A percentile compares a stretch with the other conserved stretches of the same genome.
phyloP scores from a whole-genome alignment of 1,140 invertebrate genomes.

The Drosophila insularis region DNA sequence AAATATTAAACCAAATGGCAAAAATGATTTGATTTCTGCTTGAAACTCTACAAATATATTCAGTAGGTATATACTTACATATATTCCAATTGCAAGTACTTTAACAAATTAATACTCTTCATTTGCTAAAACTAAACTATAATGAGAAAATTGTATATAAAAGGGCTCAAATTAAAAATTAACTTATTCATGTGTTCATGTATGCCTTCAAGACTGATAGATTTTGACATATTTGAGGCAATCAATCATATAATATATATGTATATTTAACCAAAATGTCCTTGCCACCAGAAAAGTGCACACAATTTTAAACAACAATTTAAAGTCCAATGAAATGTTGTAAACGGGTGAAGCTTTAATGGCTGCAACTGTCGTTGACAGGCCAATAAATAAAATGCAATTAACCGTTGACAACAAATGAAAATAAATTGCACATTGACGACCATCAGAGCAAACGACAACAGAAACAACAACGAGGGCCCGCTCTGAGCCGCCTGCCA shows the following conservation, averaged over 20 bases:
- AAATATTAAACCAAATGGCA: slow-evolving; percentile 7
- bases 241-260: neutral
- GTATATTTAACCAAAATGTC: neutral
- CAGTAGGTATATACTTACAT: neutral
- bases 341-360: slow-evolving; percentile 41
- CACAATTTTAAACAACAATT: slow-evolving; percentile 18
- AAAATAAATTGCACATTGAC: slow-evolving; percentile 78
- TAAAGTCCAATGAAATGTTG: slow-evolving; percentile 35
- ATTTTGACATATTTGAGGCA: too few species aligned
- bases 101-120: too few species aligned
- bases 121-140: neutral
- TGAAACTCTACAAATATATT: neutral
- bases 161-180: too few species aligned
- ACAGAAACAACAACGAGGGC: slow-evolving; percentile 37
- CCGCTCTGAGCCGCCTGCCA: slow-evolving; percentile 21
- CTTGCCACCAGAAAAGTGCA: neutral
- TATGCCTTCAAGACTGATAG: too few species aligned
- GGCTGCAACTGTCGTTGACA: slow-evolving; percentile 69
- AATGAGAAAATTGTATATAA: too few species aligned
- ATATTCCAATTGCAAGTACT: too few species aligned
- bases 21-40: slow-evolving; percentile 5
- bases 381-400: slow-evolving; percentile 79
- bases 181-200: too few species aligned
- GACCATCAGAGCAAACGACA: slow-evolving; percentile 23
- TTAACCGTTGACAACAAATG: slow-evolving; percentile 69